A percentile compares a stretch with the other conserved stretches of the same genome.
Conservation (phyloP, 2,113 vertebrate species). For the Menidia beryllina region DNA sequence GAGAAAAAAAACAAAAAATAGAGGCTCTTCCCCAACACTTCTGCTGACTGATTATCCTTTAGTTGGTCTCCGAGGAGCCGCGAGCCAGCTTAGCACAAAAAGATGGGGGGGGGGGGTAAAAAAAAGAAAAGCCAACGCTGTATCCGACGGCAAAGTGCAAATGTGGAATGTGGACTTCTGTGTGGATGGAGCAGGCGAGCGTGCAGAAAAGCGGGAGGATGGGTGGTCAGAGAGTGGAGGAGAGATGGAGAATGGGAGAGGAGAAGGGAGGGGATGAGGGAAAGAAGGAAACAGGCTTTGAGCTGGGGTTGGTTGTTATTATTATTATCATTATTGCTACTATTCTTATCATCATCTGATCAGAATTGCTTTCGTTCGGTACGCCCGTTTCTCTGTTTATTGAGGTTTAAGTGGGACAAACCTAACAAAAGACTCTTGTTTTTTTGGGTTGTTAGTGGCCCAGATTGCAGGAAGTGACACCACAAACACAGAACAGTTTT, state of each 20-base stretch:
- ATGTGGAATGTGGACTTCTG: constrained; percentile 32
- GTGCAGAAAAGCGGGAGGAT: constrained; percentile 34
- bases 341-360: no score
- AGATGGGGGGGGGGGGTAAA: no score
- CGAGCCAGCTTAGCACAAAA: constrained; percentile 37
- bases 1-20: no score
- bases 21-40: constrained; percentile 71
- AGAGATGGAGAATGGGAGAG: constrained; percentile 22
- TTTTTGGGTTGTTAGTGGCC: constrained; percentile 25
- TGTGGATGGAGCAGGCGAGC: constrained; percentile 27
- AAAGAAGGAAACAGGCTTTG: neutral
- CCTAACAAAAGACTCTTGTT: neutral
- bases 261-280: constrained; percentile 14
- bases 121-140: constrained; percentile 45
- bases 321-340: no score
- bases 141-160: constrained; percentile 37
- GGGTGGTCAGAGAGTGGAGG: constrained; percentile 25
- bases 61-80: constrained; percentile 53
- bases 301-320: neutral
- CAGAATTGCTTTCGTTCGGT: neutral
- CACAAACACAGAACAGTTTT: no score
- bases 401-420: constrained; percentile 37
- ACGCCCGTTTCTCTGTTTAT: neutral
- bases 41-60: constrained; percentile 76
- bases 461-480: constrained; percentile 34